Evolutionary conservation across 2,888 invertebrate genomes (phyloP), one percentile per base, ranked within the genome.

Genomic region (Cataglyphis cursor): DNA sequence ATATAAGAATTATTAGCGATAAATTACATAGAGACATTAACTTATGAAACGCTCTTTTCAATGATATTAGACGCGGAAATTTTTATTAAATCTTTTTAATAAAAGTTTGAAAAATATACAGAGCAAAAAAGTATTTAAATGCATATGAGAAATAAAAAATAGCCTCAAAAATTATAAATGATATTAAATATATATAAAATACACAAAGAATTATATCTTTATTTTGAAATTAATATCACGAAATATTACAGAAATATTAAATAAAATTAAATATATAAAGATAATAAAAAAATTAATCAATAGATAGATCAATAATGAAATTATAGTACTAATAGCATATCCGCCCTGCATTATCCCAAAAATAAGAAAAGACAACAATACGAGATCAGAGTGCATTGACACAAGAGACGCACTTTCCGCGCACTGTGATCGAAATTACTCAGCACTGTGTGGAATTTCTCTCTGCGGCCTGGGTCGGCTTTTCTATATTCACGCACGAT

Each of bases 401-500:
- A 82, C 75, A 61, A 64, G 59, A 48, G 62, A 48, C 64, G 81
- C 64, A 82, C 76, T 84, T 82, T 84, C 78, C 68, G 83, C 88
- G 83, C 83, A 85, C 85, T 81, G 78, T 80, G 84, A 84, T 84
- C 88, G 85, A 66, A 51, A 81, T 81, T 81, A 74, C 64, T 81
- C 81, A 68, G 78, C 70, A 75, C 70, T 70, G 35, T 61, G 80
- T 28, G 73, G 82, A 66, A 72, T 21, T 65, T 70, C 83, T 41
- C 65, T 24, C 81, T 84, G 85, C 74, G 81, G 85, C 83, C 83
- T 66, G 82, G 51, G 75, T 59, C 89, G 51, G 72, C 81, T 87
- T 88, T 88, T 87, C 83, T 87, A 88, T 86, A 81, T 87, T 82
- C 85, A 88, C 75, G 84, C 83, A 78, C 85, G 89, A 89, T 84